Base-by-base conservation (phyloP, 2,888 invertebrate genomes). In the Drosophila parthenogenetica region DNA sequence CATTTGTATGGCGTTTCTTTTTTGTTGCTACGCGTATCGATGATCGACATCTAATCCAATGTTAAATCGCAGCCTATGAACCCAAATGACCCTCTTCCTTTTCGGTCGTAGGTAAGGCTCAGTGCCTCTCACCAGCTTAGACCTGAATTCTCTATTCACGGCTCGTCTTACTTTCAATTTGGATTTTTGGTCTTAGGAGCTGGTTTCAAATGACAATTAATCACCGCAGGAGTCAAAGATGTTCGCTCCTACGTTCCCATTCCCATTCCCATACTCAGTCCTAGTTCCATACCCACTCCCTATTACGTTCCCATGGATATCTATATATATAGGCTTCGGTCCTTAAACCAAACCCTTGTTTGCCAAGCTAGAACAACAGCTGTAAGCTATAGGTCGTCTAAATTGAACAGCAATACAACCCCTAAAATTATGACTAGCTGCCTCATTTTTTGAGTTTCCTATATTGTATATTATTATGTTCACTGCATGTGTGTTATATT, bases 171-270 rank as follows among this genome's bases (percentile, higher is more conserved):
- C 40, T 48, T 74, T 50, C 49, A 62, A 55, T 64, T 70, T 70
- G 62, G 55, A 65, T 62, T 72, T 25, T n/a, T 55, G 48, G 46
- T 54, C 40, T 60, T 45, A 46, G 62, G 61, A 50, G 54, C 62
- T 71, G 58, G 58, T 51, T 69, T 77, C 73, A 59, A 63, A 84
- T 84, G 82, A 75, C 86, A 87, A 87, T 86, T 86, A 86, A 86
- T 86, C 85, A 86, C 85, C 87, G 46, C 85, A 86, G 85, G 85
- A 84, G 85, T 84, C 83, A 83, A 84, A 84, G 87, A 84, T 81
- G 87, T 69, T 67, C 68, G 57, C 61, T 74, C 46, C 45, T 54
- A 46, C 22, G 42, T 66, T 63, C 48, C 14, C 65, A 49, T 25
- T 49, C 40, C 49, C 54, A 39, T 17, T 51, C 46, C 40, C 25